Percentiles rank a stretch among this genome's conserved stretches.
These are phyloP conservation scores for Notolabrus celidotus DNA, from an alignment of 2,797 vertebrate species.

Conservation along the genomic window DNA sequence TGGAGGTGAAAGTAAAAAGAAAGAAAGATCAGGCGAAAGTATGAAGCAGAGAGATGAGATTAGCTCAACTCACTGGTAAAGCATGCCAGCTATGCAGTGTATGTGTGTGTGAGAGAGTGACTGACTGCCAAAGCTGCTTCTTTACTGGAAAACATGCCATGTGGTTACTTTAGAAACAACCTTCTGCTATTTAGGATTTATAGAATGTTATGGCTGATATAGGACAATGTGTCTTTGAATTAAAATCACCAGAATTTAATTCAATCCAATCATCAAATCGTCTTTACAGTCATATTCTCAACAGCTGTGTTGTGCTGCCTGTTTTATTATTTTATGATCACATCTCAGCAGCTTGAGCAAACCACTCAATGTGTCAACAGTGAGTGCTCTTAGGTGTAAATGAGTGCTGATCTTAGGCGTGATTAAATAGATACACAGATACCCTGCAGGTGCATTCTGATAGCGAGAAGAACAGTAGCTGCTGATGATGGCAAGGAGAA, in stretches of 20 bases:
- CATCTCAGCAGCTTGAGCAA: slow-evolving; percentile 6
- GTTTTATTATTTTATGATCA: slow-evolving; percentile 30
- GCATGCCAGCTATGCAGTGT: slow-evolving; percentile 68
- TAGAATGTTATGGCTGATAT: not conserved
- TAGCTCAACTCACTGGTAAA: slow-evolving; percentile 61
- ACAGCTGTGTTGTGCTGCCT: not conserved
- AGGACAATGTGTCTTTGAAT: no score
- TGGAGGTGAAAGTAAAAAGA: not conserved
- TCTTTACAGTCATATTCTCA: not conserved
- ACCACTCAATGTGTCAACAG: slow-evolving; percentile 40
- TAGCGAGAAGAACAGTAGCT: not conserved
- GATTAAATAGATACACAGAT: slow-evolving; percentile 11
- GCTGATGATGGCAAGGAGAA: not conserved
- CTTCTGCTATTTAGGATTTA: not conserved
- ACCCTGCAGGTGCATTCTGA: not conserved
- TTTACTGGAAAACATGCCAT: slow-evolving; percentile 36
- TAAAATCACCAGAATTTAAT: no score
- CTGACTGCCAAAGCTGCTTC: slow-evolving; percentile 25
- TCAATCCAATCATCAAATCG: no score
- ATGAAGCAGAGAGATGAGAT: slow-evolving; percentile 56
- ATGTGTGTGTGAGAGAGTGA: slow-evolving; percentile 43
- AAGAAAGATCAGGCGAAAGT: slow-evolving; percentile 24
- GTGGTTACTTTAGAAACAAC: not conserved
- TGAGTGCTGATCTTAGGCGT: not conserved
- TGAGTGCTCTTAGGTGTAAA: slow-evolving; percentile 15